Evolutionary conservation across 2,113 vertebrate species (phyloP), one percentile per base, ranked within the genome.

Genomic region (Corythornis madagascariensis): DNA sequence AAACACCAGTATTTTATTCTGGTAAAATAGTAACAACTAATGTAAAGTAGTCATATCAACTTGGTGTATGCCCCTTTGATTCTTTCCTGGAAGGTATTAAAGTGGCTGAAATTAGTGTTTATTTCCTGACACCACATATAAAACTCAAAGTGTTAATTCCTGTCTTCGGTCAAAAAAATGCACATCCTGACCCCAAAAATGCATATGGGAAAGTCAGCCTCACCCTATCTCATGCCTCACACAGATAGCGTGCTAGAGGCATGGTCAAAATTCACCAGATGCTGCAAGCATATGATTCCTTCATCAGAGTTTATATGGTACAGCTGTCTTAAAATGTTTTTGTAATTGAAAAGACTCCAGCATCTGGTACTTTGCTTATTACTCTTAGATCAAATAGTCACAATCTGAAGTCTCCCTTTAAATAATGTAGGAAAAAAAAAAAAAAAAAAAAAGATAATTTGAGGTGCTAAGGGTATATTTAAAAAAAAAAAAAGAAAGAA

Each of bases 301-400:
- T 94, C 94, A 94, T 93, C 89, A 96, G 95, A 95, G 74, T 95
- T 97, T 97, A 97, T 94, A 96, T 83, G 94, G 88, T 96, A 95
- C 97, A 98, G 97, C 96, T 97, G 95, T 92, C 96, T 96, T 96
- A 92, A 94, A 74, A 97, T 79, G 94, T 90, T 97, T 96, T 96
- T 95, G 95, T 96, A 97, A 95, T 95, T 95, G 93, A 95, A 97
- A 97, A 95, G 92, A 43, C 76, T 96, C 92, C 86, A 95, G 93
- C 97, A 97, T 97, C 96, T 97, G 96, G 95, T 96, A 93, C 91
- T 97, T 94, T 60, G 48, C 92, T 96, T 97, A 97, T 96, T 96
- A 94, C 93, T 97, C 94, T 92, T 94, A 92, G 90, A 95, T 89
- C 86, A 92, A 86, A 93, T 63, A 91, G 90, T 83, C 86, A 83